phyloP scores from a whole-genome alignment of 2,113 vertebrate genomes.

The Salvelinus sp. region DNA sequence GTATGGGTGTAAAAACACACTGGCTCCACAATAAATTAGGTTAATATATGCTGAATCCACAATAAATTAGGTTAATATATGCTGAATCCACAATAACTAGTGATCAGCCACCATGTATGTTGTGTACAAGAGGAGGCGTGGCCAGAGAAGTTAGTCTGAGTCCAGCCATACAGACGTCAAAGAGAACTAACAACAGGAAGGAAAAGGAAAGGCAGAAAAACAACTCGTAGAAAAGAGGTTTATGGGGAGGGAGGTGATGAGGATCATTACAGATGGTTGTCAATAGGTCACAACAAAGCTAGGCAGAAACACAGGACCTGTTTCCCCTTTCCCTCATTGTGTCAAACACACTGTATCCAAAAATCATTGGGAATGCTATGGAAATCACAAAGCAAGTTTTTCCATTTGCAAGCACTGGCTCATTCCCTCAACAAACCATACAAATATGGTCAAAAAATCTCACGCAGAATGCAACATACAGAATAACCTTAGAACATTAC shows the following conservation, averaged over 20 bases:
- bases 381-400: too few relatives aligned
- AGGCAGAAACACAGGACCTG: too few relatives aligned
- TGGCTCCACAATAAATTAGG: too few relatives aligned
- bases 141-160: background rate
- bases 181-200: conserved; percentile 48
- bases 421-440: background rate
- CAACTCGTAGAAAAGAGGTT: background rate
- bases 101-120: background rate
- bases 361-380: too few relatives aligned
- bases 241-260: background rate
- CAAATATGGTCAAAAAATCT: too few relatives aligned
- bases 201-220: conserved; percentile 38
- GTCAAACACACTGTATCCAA: too few relatives aligned
- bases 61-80: background rate
- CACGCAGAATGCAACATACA: too few relatives aligned
- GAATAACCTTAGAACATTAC: background rate
- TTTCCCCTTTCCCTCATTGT: too few relatives aligned
- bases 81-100: background rate
- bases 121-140: conserved; percentile 18
- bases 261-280: background rate
- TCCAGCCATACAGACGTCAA: conserved; percentile 19
- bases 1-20: background rate
- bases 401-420: too few relatives aligned
- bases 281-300: background rate
- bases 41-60: background rate